A percentile compares a stretch with the other conserved stretches of the same genome.
phyloP scores from a whole-genome alignment of 2,113 vertebrate species.

The Sinocyclocheilus maitianheensis region DNA sequence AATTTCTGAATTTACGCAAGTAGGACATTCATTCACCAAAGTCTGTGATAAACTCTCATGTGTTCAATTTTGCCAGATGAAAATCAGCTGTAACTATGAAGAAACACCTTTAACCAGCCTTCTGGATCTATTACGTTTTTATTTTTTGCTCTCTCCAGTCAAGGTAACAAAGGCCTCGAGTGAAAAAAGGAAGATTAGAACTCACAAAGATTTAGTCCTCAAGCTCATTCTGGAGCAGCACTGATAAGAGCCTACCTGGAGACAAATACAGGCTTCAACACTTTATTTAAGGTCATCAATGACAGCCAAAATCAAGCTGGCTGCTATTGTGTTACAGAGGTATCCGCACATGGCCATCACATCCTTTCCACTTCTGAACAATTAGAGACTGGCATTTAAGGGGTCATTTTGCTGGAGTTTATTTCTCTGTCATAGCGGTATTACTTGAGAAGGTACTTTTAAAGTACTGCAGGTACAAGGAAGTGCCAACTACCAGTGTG shows the following conservation, averaged over 20 bases:
- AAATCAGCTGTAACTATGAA: background rate
- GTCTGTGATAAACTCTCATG: background rate
- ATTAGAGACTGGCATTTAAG: conserved; percentile 69
- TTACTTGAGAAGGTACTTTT: conserved; percentile 62
- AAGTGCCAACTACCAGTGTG: conserved; percentile 65
- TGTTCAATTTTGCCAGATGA: background rate
- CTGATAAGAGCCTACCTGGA: conserved; percentile 71
- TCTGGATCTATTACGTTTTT: conserved; percentile 72
- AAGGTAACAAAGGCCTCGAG: conserved; percentile 87
- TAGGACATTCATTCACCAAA: background rate
- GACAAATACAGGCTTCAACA: conserved; percentile 80
- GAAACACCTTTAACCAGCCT: background rate
- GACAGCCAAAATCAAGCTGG: conserved; percentile 71
- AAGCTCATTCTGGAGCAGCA: conserved; percentile 68
- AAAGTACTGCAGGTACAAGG: conserved; percentile 57
- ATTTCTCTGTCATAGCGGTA: conserved; percentile 55
- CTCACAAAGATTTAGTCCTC: conserved; percentile 75
- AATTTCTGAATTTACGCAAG: background rate
- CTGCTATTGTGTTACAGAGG: conserved; percentile 74
- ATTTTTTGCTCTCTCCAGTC: conserved; percentile 82
- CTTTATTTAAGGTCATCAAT: conserved; percentile 72
- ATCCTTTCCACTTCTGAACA: conserved; percentile 69
- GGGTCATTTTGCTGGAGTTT: conserved; percentile 67
- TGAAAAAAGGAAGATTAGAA: conserved; percentile 80
- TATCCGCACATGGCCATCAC: conserved; percentile 78